Conservation (phyloP, 92 coral and sea anemone species). For the Bergia sp. region DNA sequence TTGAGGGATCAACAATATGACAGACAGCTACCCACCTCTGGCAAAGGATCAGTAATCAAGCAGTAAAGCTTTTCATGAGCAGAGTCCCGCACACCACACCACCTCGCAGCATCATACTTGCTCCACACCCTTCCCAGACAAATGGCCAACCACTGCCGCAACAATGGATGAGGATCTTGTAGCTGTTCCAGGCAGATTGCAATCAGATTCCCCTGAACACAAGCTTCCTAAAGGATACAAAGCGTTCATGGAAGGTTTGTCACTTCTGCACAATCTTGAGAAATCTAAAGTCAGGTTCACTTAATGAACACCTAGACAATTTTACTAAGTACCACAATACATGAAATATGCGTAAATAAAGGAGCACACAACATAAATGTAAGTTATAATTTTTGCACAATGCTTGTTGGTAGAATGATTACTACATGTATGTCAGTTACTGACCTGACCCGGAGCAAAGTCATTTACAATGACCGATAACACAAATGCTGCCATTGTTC, state of each 20-base stretch:
- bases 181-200: constrained; percentile 97
- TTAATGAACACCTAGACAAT: no score
- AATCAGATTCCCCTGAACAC: constrained; percentile 92
- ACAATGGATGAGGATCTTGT: constrained; percentile 89
- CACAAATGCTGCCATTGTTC: constrained; percentile 99
- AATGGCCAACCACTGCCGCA: constrained; percentile 95
- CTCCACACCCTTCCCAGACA: constrained; percentile 92
- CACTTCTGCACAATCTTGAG: neutral
- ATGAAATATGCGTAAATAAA: no score
- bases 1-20: neutral
- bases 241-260: no score
- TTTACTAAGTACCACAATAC: no score
- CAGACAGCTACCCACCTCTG: constrained; percentile 69
- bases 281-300: neutral
- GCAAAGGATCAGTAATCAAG: constrained; percentile 85
- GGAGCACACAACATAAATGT: neutral
- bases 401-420: neutral
- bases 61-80: constrained; percentile 95
- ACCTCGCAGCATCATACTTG: constrained; percentile 89
- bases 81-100: constrained; percentile 98
- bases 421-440: neutral
- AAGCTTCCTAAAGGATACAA: constrained; percentile 70
- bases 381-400: no score
- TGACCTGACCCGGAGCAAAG: constrained; percentile 88
- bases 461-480: constrained; percentile 88